Base-by-base conservation (phyloP, 1,140 invertebrate genomes). In the Lysiphlebus fabarum region DNA sequence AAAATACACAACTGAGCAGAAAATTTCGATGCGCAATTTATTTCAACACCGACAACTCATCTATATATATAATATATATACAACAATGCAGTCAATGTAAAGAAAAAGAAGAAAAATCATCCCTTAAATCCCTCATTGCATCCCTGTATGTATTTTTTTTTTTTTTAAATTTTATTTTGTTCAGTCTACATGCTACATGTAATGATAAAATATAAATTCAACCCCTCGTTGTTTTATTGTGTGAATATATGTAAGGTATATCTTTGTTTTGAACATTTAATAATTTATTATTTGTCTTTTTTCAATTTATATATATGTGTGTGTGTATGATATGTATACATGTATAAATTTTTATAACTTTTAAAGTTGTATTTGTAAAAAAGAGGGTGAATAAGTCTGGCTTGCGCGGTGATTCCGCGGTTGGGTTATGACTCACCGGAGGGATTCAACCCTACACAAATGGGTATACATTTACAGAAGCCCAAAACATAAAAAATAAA, bases 381-480 rank as follows among this genome's bases (percentile, higher is more conserved):
- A 9, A 51, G 41, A 57, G 62, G 62, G 62, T 63, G 62, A 63
- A 59, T 60, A 58, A 63, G 62, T 59, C 58, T 51, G 54, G 41
- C 47, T 44, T 54, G 55, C 49, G 61, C 44, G 62, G 62, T 63
- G 58, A 63, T 63, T 59, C 62, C 58, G 57, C 44, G 61, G 53
- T 60, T 58, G 60, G 48, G 60, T 50, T 61, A 58, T 63, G 62
- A 63, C 58, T 63, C 62, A 63, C 53, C 58, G 43, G 58, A 47
- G 53, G 50, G 53, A 33, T 43, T 48, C 45, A 26, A 40, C 58
- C 54, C 26, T 54, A 7, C 9, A n/a, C 36, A 8, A n/a, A 3
- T 34, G 49, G 38, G 36, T 36, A 12, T 34, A 43, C 41, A 58
- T 43, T 53, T n/a, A 26, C 56, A 48, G 56, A 58, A 58, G 56